Conservation (phyloP, 2,888 invertebrate species). For the Teleogryllus oceanicus region DNA sequence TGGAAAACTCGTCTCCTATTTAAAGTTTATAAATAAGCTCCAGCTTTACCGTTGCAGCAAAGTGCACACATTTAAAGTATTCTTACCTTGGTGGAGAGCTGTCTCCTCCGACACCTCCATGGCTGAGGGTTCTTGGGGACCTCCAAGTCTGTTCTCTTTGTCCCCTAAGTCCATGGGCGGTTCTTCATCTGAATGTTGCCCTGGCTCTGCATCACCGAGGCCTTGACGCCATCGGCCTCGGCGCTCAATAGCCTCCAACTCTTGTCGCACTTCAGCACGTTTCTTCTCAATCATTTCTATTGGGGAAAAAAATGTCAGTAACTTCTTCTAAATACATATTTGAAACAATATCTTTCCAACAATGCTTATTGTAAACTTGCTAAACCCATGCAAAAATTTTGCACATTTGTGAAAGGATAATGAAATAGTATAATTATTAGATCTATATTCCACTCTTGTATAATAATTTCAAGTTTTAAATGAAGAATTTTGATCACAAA, state of each 20-base stretch:
- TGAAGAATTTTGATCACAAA: too few relatives aligned
- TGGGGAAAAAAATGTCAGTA: too few relatives aligned
- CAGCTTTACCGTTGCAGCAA: neutral
- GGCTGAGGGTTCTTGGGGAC: constrained; percentile 25
- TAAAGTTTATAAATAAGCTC: neutral
- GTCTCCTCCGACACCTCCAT: neutral
- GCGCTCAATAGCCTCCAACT: constrained; percentile 60
- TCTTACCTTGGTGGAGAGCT: neutral
- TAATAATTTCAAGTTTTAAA: too few relatives aligned
- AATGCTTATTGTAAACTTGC: neutral
- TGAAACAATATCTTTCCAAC: neutral
- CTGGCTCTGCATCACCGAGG: constrained; percentile 36
- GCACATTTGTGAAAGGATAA: too few relatives aligned
- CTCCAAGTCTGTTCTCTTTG: constrained; percentile 36
- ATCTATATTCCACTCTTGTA: too few relatives aligned
- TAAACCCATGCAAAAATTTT: neutral
- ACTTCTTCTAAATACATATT: too few relatives aligned
- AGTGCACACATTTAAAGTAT: neutral
- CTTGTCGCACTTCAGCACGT: constrained; percentile 60
- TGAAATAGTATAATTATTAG: too few relatives aligned
- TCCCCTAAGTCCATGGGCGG: constrained; percentile 29
- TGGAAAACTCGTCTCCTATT: too few relatives aligned
- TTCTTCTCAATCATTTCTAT: constrained; percentile 62
- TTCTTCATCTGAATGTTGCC: constrained; percentile 31
- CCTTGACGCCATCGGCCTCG: constrained; percentile 38